phyloP scores from a whole-genome alignment of 1,140 invertebrate species.

The Araneus ventricosus region DNA sequence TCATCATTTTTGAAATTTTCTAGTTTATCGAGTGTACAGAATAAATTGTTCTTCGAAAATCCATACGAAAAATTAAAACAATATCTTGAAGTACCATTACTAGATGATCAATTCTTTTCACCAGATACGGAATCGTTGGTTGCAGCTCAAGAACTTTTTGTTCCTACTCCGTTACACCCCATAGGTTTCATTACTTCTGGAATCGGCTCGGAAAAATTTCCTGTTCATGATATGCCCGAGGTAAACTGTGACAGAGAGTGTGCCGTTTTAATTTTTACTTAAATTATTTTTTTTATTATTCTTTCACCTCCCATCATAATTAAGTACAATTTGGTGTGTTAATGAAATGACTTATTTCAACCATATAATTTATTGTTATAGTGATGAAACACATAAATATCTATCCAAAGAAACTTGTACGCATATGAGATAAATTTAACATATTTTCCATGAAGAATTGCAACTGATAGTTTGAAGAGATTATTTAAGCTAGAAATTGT shows the following conservation, averaged over 20 bases:
- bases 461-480: too few species aligned
- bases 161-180: conserved; percentile 35
- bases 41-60: conserved; percentile 3
- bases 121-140: conserved; percentile 58
- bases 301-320: background rate
- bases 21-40: background rate
- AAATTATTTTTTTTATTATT: background rate
- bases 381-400: background rate
- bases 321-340: background rate
- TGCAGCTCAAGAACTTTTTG: conserved; percentile 68
- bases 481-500: too few species aligned
- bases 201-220: conserved; percentile 52
- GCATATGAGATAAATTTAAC: background rate
- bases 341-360: background rate
- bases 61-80: conserved; percentile 27
- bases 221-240: conserved; percentile 69
- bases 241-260: background rate
- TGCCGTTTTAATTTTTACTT: background rate
- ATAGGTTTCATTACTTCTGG: conserved; percentile 56
- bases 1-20: background rate
- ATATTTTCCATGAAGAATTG: background rate
- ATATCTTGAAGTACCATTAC: conserved; percentile 68
- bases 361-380: background rate
- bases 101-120: conserved; percentile 63
- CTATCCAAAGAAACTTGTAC: background rate